Conservation (phyloP, 1,140 invertebrate genomes). For the Pteromalus puparum region DNA sequence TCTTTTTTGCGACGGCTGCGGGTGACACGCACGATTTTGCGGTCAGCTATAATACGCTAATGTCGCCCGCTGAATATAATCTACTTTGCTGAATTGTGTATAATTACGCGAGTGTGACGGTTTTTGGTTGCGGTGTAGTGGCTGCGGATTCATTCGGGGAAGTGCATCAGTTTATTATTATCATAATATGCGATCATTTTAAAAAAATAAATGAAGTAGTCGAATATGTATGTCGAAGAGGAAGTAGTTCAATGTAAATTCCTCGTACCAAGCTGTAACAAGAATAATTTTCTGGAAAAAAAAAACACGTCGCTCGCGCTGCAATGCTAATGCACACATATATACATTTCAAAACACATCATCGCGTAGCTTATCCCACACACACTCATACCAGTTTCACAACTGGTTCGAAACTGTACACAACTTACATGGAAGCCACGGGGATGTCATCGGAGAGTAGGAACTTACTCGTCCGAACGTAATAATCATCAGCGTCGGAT, state of each 20-base stretch:
- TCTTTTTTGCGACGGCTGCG: background rate
- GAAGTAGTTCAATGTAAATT: background rate
- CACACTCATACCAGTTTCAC: too few species aligned
- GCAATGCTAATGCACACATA: background rate
- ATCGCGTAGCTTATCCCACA: background rate
- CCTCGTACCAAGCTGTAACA: too few species aligned
- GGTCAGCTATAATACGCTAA: background rate
- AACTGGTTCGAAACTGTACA: background rate
- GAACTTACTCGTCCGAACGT: background rate
- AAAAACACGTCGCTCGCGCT: too few species aligned
- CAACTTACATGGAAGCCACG: background rate
- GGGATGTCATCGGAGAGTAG: background rate
- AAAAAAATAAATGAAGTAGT: background rate
- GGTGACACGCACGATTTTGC: background rate
- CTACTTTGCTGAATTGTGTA: background rate
- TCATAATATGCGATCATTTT: too few species aligned
- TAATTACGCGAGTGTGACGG: background rate
- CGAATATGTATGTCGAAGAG: background rate
- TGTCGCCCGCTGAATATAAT: background rate
- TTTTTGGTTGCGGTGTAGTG: background rate
- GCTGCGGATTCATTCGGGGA: too few species aligned
- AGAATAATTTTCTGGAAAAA: too few species aligned
- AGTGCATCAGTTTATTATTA: too few species aligned
- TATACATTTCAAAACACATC: conserved; percentile 4
- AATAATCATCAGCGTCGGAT: too few species aligned